Percentiles rank a stretch among this genome's conserved stretches.
Evolutionary conservation across 2,797 vertebrate species (phyloP).

Genomic region (Hemitrygon akajei): DNA sequence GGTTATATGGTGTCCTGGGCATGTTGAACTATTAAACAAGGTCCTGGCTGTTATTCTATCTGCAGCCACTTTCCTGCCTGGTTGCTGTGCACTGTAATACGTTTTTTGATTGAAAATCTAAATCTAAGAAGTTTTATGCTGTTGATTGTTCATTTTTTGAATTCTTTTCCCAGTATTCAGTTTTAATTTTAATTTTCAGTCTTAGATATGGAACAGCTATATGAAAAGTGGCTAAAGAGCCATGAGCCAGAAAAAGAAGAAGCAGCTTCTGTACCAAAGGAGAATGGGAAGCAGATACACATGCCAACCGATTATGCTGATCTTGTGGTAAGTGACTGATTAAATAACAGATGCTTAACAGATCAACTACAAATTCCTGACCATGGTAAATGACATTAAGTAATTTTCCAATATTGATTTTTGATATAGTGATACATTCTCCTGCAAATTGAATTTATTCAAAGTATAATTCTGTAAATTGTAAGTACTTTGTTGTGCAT

Average conservation of each 20-base stretch:
- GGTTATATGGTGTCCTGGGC: too few species aligned
- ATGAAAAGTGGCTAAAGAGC: conserved; percentile 88
- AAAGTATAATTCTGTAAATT: neutral
- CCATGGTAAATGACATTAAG: neutral
- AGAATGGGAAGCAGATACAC: conserved; percentile 89
- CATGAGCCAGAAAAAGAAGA: conserved; percentile 79
- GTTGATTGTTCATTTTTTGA: neutral
- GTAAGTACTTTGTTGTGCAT: too few species aligned
- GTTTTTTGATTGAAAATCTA: too few species aligned
- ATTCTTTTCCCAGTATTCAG: neutral
- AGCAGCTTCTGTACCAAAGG: conserved; percentile 62
- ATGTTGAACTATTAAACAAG: too few species aligned
- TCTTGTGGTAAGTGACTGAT: conserved; percentile 61
- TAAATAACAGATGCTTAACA: conserved; percentile 54
- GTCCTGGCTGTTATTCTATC: too few species aligned
- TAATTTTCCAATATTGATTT: neutral
- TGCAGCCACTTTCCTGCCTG: too few species aligned
- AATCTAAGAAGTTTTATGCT: neutral
- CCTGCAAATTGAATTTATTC: neutral
- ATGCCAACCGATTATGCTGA: conserved; percentile 98
- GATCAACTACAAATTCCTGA: neutral
- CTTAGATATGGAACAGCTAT: conserved; percentile 94
- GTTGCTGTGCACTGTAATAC: too few species aligned
- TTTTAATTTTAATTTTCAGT: conserved; percentile 61
- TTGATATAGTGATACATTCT: too few species aligned